Evolutionary conservation across 1,140 invertebrate genomes (phyloP), one percentile per base, ranked within the genome.

Genomic region (Anastatus disparis): DNA sequence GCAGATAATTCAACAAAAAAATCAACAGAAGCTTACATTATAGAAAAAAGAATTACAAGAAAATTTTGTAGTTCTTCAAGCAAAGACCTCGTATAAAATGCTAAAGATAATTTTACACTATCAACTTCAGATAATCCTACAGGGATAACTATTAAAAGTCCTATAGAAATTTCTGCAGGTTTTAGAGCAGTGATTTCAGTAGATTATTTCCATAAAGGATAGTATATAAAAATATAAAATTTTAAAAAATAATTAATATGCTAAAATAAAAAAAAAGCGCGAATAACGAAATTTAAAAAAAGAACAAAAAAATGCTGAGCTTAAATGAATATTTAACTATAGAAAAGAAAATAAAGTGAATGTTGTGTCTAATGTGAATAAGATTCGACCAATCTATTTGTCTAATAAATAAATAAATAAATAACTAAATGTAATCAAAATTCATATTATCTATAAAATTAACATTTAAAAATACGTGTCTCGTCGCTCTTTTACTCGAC

Each of bases 321-420:
- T 70, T 70, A 62, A 42, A 46, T 52, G 26, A 61, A 70, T 38
- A 38, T 55, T 44, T 62, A 44, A 9, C 55, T 59, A 55, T 55
- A 42, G 46, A 53, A 42, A n/a, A n/a, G n/a, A 12, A 0, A 69
- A 61, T n/a, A 52, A 50, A 40, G 26, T 70, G 29, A 55, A 56
- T 64, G 59, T 70, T 44, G 58, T 58, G 42, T 66, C 52, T 77
- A 53, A 59, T n/a, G 48, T 75, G 58, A 66, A 77, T 77, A 68
- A 79, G 76, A 78, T 77, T 82, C 73, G 80, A 83, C 81, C 82
- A 84, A 83, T 83, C 81, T 82, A 75, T 75, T 80, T 82, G 79
- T 82, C 81, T 81, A 80, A 58, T 48, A 62, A 56, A n/a, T 69
- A 52, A 20, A 40, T 35, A 24, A 63, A 42, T 55, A 31, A 22